These are phyloP conservation scores for Lanistes nyassanus DNA, from an alignment of 1,140 invertebrate genomes.

Conservation along the genomic window DNA sequence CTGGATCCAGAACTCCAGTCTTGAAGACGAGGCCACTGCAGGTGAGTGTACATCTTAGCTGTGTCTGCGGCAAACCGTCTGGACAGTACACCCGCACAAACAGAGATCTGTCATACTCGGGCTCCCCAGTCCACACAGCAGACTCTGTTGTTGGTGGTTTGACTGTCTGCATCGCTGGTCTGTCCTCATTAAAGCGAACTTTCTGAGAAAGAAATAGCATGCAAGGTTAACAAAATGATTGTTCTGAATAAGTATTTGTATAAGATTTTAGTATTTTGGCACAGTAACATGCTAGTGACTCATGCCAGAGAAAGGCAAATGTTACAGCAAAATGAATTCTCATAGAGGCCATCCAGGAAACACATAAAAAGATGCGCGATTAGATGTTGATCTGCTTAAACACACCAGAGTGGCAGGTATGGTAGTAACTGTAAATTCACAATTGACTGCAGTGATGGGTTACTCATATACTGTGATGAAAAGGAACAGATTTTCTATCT, in stretches of 20 bases:
- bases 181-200: constrained; percentile 54
- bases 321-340: background rate
- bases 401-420: too few species aligned
- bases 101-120: constrained; percentile 58
- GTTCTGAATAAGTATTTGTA: too few species aligned
- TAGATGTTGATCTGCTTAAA: too few species aligned
- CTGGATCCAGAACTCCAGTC: constrained; percentile 51
- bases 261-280: background rate
- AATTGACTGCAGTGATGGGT: too few species aligned
- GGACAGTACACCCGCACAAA: constrained; percentile 59
- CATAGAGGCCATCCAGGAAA: background rate
- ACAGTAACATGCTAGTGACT: background rate
- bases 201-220: constrained; percentile 40
- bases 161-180: constrained; percentile 20
- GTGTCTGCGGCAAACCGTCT: constrained; percentile 44
- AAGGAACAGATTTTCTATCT: too few species aligned
- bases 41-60: constrained; percentile 56
- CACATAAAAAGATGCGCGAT: background rate
- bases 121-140: constrained; percentile 51
- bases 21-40: constrained; percentile 56
- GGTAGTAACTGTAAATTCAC: too few species aligned
- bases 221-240: background rate
- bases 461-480: too few species aligned
- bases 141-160: constrained; percentile 52
- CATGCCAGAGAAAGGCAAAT: background rate